Conservation (phyloP, 1,140 invertebrate species). For the Epicauta chinensis region DNA sequence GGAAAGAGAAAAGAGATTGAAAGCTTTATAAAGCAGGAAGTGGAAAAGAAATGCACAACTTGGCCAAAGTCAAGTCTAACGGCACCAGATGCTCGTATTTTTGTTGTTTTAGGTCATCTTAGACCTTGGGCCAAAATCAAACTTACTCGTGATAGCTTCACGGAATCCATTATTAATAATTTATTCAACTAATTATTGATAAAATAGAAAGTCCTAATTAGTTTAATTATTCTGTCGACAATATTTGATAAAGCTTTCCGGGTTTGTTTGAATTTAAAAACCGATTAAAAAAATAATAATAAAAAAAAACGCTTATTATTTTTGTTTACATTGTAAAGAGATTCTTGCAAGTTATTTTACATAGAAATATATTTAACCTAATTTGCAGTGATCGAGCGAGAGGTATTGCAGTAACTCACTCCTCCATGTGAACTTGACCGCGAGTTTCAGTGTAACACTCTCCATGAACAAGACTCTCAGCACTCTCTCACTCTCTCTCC, state of each 20-base stretch:
- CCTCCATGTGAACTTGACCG: slow-evolving; percentile 21
- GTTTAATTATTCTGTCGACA: too few relatives aligned
- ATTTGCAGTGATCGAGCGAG: slow-evolving; percentile 17
- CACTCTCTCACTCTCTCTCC: slow-evolving; percentile 19
- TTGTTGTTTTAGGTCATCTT: slow-evolving; percentile 15
- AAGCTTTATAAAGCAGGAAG: slow-evolving; percentile 13
- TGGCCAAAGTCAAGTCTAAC: slow-evolving; percentile 14
- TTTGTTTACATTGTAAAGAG: background rate
- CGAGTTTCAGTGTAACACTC: slow-evolving; percentile 21
- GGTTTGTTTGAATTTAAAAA: too few relatives aligned
- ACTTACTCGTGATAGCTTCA: too few relatives aligned
- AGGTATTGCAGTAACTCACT: slow-evolving; percentile 13
- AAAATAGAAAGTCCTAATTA: too few relatives aligned
- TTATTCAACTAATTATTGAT: too few relatives aligned
- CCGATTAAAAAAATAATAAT: too few relatives aligned
- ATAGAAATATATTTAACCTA: slow-evolving; percentile 18
- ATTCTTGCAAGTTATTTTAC: slow-evolving; percentile 17
- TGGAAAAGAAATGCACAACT: slow-evolving; percentile 12
- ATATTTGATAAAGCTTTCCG: too few relatives aligned
- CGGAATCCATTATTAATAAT: too few relatives aligned
- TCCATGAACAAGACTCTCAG: slow-evolving; percentile 16
- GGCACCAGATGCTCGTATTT: slow-evolving; percentile 12
- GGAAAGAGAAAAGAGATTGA: slow-evolving; percentile 15
- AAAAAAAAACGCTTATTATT: too few relatives aligned
- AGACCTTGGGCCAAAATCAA: background rate